Evolutionary conservation across 2,113 vertebrate species (phyloP).

Genomic region (Promerops cafer): DNA sequence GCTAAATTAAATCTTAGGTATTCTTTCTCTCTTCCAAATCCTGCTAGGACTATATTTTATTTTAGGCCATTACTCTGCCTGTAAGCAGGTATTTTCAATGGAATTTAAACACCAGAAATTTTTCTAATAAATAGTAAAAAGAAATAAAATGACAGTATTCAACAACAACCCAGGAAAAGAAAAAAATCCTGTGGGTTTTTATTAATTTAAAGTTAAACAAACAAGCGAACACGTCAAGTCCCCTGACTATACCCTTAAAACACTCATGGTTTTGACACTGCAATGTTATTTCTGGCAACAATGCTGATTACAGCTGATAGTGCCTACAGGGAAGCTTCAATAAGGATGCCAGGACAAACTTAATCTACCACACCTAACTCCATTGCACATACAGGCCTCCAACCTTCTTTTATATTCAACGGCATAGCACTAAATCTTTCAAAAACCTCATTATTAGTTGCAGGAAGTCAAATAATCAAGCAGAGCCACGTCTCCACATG

Average conservation of each 20-base stretch:
- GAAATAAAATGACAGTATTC: not conserved
- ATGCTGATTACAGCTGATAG: not conserved
- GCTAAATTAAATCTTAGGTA: not conserved
- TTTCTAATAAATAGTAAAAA: not conserved
- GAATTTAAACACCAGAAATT: not conserved
- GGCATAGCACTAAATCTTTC: constrained; percentile 27
- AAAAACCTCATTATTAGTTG: constrained; percentile 25
- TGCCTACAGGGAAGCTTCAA: constrained; percentile 6
- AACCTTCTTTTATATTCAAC: not conserved
- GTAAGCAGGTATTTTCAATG: not conserved
- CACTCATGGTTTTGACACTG: not conserved
- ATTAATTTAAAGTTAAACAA: not conserved
- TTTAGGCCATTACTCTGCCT: not conserved
- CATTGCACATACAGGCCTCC: not conserved
- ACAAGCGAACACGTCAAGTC: not conserved
- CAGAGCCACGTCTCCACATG: constrained; percentile 14
- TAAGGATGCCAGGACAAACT: constrained; percentile 2
- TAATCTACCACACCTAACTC: constrained; percentile 17
- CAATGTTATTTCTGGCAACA: constrained; percentile 21
- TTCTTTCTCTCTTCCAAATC: not conserved
- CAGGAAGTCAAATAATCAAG: constrained; percentile 49
- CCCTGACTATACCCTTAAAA: not conserved
- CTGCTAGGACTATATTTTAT: not conserved
- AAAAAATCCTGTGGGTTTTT: not conserved
- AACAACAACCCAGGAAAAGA: not conserved